A percentile compares a stretch with the other conserved stretches of the same genome.
phyloP scores from a whole-genome alignment of 2,797 vertebrate genomes.

The Aldrovandia affinis region DNA sequence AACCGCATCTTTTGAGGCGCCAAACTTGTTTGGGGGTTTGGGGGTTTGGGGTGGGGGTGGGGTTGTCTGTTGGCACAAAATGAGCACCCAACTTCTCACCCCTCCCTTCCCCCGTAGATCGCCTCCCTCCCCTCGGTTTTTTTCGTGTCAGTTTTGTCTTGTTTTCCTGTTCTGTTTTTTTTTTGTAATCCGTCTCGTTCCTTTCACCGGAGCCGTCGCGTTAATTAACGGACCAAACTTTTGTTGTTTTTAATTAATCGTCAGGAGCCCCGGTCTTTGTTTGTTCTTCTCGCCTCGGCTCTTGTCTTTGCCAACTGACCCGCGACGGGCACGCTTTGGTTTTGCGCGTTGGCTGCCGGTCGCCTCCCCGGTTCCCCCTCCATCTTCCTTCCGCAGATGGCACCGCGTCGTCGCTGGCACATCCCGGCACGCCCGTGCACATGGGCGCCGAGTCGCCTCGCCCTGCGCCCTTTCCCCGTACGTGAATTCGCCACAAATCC shows the following conservation, averaged over 20 bases:
- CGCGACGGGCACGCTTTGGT: conserved; percentile 49
- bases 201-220: conserved; percentile 20
- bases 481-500: conserved; percentile 39
- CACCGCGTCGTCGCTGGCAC: conserved; percentile 64
- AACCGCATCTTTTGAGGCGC: conserved; percentile 41
- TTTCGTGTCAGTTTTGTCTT: conserved; percentile 30
- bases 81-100: conserved; percentile 45
- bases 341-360: conserved; percentile 37
- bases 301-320: conserved; percentile 64
- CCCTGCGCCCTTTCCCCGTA: not conserved
- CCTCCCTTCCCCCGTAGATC: not conserved
- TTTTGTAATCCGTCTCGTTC: conserved; percentile 56
- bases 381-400: conserved; percentile 81
- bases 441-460: not conserved
- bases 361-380: conserved; percentile 64
- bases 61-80: conserved; percentile 57
- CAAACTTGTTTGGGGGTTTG: not conserved
- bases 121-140: conserved; percentile 24
- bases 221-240: conserved; percentile 57
- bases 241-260: conserved; percentile 67
- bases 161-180: conserved; percentile 58
- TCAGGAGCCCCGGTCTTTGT: conserved; percentile 52
- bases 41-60: conserved; percentile 38
- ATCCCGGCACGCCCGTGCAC: not conserved
- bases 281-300: not conserved